These are phyloP conservation scores for Mallotus villosus DNA, from an alignment of 2,797 vertebrate species.

Conservation along the genomic window DNA sequence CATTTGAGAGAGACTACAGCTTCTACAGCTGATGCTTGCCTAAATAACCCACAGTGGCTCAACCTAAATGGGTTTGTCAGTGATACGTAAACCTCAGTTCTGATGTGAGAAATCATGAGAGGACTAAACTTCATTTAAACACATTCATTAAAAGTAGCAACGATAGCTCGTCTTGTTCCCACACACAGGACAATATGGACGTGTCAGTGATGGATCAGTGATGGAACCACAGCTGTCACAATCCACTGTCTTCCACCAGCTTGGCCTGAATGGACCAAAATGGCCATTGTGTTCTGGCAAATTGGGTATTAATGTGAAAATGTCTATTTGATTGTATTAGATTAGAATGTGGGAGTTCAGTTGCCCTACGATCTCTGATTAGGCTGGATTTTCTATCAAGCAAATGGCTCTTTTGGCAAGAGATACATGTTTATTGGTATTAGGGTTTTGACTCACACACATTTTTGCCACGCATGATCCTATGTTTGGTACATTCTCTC, in stretches of 20 bases:
- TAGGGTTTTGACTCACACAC: not conserved
- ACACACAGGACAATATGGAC: conserved; percentile 22
- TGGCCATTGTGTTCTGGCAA: conserved; percentile 47
- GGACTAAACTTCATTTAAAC: no score
- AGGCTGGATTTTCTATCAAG: conserved; percentile 60
- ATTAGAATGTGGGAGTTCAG: conserved; percentile 47
- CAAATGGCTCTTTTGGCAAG: conserved; percentile 66
- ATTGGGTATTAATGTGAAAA: conserved; percentile 58
- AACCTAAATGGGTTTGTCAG: not conserved
- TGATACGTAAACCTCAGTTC: no score
- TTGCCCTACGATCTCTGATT: conserved; percentile 47
- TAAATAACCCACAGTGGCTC: not conserved
- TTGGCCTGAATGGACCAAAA: conserved; percentile 50
- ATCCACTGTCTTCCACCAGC: conserved; percentile 28
- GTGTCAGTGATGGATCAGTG: conserved; percentile 36
- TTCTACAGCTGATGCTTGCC: not conserved
- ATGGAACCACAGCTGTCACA: conserved; percentile 45
- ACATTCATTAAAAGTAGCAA: no score
- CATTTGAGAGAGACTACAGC: not conserved
- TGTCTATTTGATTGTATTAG: conserved; percentile 52
- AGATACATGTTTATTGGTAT: not conserved
- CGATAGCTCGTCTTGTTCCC: conserved; percentile 13
- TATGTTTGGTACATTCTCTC: no score
- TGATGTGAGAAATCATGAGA: no score
- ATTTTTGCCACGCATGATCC: not conserved